These are phyloP conservation scores for Heteromurus nitidus DNA, from an alignment of 2,888 invertebrate genomes.

Conservation along the genomic window DNA sequence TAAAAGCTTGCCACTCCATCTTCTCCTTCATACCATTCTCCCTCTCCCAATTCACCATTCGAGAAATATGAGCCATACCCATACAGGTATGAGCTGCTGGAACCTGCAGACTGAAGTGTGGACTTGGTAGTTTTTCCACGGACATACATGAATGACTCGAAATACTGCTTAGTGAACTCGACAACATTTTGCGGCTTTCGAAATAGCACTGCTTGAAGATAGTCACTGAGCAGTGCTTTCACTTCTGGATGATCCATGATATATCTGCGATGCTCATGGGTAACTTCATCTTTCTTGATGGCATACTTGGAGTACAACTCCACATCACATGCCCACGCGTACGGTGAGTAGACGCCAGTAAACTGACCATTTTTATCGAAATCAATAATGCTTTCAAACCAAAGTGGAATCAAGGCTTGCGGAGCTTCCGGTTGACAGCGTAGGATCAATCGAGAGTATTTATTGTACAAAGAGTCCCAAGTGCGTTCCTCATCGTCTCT, in stretches of 20 bases:
- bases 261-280: constrained; percentile 64
- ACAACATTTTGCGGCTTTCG: constrained; percentile 68
- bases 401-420: constrained; percentile 71
- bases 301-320: constrained; percentile 71
- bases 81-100: constrained; percentile 4
- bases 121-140: constrained; percentile 25
- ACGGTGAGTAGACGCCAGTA: constrained; percentile 50
- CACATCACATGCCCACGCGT: constrained; percentile 71
- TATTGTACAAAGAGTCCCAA: constrained; percentile 71
- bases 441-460: constrained; percentile 66
- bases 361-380: constrained; percentile 65
- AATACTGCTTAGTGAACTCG: constrained; percentile 64
- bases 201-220: constrained; percentile 67
- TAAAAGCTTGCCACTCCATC: constrained; percentile 34
- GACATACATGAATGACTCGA: constrained; percentile 54
- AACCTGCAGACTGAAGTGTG: background rate
- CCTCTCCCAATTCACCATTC: background rate
- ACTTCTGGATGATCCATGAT: constrained; percentile 70
- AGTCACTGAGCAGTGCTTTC: constrained; percentile 69
- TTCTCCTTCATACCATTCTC: constrained; percentile 40
- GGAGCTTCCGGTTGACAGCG: constrained; percentile 70
- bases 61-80: background rate
- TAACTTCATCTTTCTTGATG: constrained; percentile 63
- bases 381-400: constrained; percentile 68
- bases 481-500: constrained; percentile 55